These are phyloP conservation scores for Nesidiocoris tenuis DNA, from an alignment of 2,888 invertebrate genomes.

Conservation along the genomic window DNA sequence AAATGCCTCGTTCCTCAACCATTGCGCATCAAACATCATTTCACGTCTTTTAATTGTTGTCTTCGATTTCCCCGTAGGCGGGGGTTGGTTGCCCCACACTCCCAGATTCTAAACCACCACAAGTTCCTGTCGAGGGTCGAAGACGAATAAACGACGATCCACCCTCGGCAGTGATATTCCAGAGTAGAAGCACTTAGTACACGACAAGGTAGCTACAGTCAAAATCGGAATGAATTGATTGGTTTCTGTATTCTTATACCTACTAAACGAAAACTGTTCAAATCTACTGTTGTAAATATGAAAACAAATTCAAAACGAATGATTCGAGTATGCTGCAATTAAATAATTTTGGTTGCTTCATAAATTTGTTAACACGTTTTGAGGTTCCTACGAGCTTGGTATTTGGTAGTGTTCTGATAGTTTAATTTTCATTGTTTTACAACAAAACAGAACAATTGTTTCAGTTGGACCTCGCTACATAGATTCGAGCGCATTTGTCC, in stretches of 20 bases:
- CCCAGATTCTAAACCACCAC: slow-evolving; percentile 53
- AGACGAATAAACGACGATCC: slow-evolving; percentile 57
- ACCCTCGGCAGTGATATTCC: slow-evolving; percentile 37
- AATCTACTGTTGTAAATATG: slow-evolving; percentile 7
- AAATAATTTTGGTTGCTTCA: slow-evolving; percentile 42
- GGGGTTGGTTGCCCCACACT: slow-evolving; percentile 44
- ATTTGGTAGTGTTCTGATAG: too few species aligned
- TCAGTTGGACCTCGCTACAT: neutral
- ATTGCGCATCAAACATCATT: neutral
- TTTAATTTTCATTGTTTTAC: too few species aligned
- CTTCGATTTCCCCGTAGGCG: slow-evolving; percentile 42
- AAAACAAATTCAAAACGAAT: neutral
- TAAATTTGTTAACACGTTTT: slow-evolving; percentile 14
- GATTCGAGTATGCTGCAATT: slow-evolving; percentile 41
- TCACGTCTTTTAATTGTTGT: neutral
- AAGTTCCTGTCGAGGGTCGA: slow-evolving; percentile 52
- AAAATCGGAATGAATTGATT: neutral
- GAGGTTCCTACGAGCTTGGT: neutral
- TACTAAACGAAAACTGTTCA: slow-evolving; percentile 2
- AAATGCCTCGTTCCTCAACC: neutral
- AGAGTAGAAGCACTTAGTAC: slow-evolving; percentile 4
- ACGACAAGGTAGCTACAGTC: slow-evolving; percentile 3
- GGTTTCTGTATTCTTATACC: neutral
- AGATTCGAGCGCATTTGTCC: neutral
- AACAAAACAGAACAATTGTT: neutral